Base-by-base conservation (phyloP, 2,797 vertebrate species). In the Diglossa cyanea region DNA sequence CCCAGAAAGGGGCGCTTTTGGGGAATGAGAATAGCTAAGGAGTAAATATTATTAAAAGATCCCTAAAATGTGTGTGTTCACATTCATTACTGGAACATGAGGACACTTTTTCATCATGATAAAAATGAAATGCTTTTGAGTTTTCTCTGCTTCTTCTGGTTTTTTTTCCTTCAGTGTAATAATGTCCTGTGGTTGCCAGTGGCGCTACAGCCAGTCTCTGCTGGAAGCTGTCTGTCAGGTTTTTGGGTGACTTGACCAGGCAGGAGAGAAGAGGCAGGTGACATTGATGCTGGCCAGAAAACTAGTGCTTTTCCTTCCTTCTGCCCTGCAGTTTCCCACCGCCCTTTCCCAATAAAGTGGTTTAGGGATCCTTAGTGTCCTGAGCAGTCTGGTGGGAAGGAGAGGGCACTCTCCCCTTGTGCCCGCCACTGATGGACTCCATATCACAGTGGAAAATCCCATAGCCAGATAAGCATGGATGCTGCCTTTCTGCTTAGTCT, bases 341-440 rank as follows among this genome's bases (percentile, higher is more conserved):
- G 11, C 15, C 6, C 0, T 63, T 80, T 83, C 50, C 65, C 47
- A 68, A 3, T 7, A 20, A 80, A 50, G 20, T 2, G 4, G 11
- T 17, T 73, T 66, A 15, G 33, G 45, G 33, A 58, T 50, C n/a
- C 13, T 78, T 35, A 10, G 12, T 17, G 37, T 48, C 48, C 60
- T 17, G 39, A 63, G 23, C 2, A 15, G 12, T 11, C 33, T 61
- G n/a, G 23, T 31, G 23, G 30, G 30, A 74, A 65, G 53, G 25
- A 53, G 33, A 4, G 31, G 17, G 35, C 45, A 25, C 4, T 0
- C 8, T 61, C 9, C 6, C 7, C 17, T 73, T 3, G 0, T 33
- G 12, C 24, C 3, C 0, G 0, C 35, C 16, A n/a, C 23, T 15
- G 1, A 3, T 26, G 13, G 21, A 6, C 13, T 77, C 39, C 20